A percentile compares a stretch with the other conserved stretches of the same genome.
Conservation (phyloP, 2,888 invertebrate genomes). For the Endomychus coccineus region DNA sequence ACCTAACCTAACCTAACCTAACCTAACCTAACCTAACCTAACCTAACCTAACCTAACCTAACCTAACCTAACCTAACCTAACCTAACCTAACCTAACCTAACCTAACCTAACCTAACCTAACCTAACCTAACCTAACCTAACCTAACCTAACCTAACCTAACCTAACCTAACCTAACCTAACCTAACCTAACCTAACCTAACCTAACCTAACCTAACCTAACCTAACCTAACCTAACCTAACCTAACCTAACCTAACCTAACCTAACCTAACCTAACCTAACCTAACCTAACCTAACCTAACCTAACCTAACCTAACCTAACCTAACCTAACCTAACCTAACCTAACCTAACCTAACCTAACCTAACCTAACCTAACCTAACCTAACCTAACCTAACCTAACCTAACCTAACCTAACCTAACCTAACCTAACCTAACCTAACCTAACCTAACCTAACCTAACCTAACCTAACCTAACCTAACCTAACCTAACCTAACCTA, state of each 20-base stretch:
- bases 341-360: constrained; percentile 25
- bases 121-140: constrained; percentile 18
- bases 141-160: constrained; percentile 18
- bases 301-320: constrained; percentile 17
- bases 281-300: constrained; percentile 14
- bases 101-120: constrained; percentile 20
- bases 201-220: constrained; percentile 17
- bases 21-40: constrained; percentile 4
- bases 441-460: constrained; percentile 21
- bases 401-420: constrained; percentile 22
- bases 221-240: constrained; percentile 20
- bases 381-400: constrained; percentile 23
- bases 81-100: constrained; percentile 18
- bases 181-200: constrained; percentile 15
- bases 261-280: constrained; percentile 17
- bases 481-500: constrained; percentile 20
- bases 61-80: constrained; percentile 14
- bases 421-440: constrained; percentile 18
- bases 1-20: constrained; percentile 8
- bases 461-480: constrained; percentile 23
- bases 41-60: constrained; percentile 11
- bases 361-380: constrained; percentile 28
- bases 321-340: constrained; percentile 18
- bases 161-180: constrained; percentile 18
- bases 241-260: constrained; percentile 21